Evolutionary conservation across 1,140 invertebrate genomes (phyloP).

Genomic region (Drosophila eugracilis): DNA sequence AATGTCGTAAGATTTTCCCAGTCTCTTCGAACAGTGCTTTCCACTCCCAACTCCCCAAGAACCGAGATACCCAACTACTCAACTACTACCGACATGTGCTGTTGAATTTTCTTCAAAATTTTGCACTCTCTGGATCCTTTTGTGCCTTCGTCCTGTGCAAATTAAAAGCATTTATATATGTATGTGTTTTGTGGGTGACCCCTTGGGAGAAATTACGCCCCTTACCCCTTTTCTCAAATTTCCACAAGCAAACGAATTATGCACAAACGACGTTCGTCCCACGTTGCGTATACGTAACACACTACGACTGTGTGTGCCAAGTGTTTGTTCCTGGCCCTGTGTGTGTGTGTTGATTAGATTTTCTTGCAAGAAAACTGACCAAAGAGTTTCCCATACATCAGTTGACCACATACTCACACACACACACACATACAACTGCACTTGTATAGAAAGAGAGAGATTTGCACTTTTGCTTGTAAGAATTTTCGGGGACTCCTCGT

Average conservation of each 20-base stretch:
- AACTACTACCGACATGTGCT: slow-evolving; percentile 28
- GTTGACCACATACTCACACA: slow-evolving; percentile 51
- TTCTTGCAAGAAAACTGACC: slow-evolving; percentile 82
- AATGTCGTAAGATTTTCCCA: slow-evolving; percentile 66
- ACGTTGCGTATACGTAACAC: slow-evolving; percentile 75
- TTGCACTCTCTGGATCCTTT: slow-evolving; percentile 51
- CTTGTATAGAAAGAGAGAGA: slow-evolving; percentile 31
- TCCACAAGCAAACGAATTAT: slow-evolving; percentile 59
- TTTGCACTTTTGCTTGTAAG: slow-evolving; percentile 69
- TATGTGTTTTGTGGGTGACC: slow-evolving; percentile 41
- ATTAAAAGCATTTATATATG: slow-evolving; percentile 76
- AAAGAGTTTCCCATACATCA: slow-evolving; percentile 77
- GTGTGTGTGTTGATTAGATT: slow-evolving; percentile 78
- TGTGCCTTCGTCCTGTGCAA: slow-evolving; percentile 62
- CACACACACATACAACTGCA: slow-evolving; percentile 16
- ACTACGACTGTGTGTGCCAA: slow-evolving; percentile 13
- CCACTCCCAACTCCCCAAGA: not conserved
- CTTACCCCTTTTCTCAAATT: not conserved
- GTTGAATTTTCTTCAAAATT: slow-evolving; percentile 78
- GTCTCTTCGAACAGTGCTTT: slow-evolving; percentile 12
- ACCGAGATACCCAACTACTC: not conserved
- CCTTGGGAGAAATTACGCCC: slow-evolving; percentile 73
- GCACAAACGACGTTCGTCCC: slow-evolving; percentile 68
- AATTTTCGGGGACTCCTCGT: slow-evolving; percentile 57
- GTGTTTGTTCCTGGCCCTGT: slow-evolving; percentile 48